phyloP scores from a whole-genome alignment of 2,797 vertebrate species.

The Todus mexicanus region DNA sequence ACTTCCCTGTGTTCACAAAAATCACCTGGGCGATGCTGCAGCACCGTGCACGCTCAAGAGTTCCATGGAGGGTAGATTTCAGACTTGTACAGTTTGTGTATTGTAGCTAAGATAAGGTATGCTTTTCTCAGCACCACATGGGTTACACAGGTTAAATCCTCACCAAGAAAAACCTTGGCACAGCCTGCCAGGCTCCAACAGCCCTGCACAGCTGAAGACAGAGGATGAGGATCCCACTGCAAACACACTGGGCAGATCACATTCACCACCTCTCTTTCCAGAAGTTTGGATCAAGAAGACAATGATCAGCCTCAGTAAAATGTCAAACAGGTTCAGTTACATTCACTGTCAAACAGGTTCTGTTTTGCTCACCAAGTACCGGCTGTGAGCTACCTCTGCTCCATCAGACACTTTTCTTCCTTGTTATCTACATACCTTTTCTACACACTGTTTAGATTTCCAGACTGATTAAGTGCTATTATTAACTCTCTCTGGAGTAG shows the following conservation, averaged over 20 bases:
- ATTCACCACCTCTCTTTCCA: neutral
- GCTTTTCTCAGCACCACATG: neutral
- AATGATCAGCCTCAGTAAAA: accelerated
- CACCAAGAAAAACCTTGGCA: accelerated
- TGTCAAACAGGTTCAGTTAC: neutral
- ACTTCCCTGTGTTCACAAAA: neutral
- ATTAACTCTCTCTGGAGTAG: neutral
- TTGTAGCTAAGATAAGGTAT: neutral
- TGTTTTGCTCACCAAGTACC: no score
- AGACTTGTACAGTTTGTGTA: neutral
- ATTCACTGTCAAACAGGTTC: neutral
- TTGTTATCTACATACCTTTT: neutral
- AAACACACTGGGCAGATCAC: neutral
- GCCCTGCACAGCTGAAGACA: neutral
- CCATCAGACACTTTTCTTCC: neutral
- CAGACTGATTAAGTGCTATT: neutral
- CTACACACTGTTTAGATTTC: neutral
- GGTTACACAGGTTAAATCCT: neutral
- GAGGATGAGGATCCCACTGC: neutral
- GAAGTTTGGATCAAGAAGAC: neutral
- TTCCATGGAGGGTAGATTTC: accelerated
- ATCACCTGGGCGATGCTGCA: neutral
- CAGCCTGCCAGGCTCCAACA: neutral
- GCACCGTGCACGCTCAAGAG: accelerated
- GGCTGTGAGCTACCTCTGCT: neutral